Evolutionary conservation across 1,140 invertebrate species (phyloP).

Genomic region (Portunus trituberculatus): DNA sequence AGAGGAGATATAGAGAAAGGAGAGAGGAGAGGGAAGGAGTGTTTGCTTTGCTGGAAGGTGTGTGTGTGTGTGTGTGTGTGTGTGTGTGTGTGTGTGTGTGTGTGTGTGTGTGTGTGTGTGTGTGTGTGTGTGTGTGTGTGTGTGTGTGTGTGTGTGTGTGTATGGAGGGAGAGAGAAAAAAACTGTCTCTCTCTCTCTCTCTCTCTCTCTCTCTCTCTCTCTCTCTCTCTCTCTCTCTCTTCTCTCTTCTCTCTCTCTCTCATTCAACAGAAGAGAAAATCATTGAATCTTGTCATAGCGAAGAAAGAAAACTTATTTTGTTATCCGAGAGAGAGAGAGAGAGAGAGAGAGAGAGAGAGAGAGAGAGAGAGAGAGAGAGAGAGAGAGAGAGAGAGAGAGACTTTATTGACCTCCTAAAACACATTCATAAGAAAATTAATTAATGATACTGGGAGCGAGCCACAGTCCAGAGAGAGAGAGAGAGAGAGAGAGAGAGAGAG

Average conservation of each 20-base stretch:
- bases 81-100: no score
- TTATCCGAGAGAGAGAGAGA: not conserved
- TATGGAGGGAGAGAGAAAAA: not conserved
- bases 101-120: no score
- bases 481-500: slow-evolving; percentile 21
- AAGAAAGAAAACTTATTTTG: not conserved
- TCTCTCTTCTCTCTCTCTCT: not conserved
- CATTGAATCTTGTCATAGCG: not conserved
- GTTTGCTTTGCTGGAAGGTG: no score
- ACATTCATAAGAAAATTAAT: no score
- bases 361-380: slow-evolving; percentile 17
- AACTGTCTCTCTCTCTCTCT: not conserved
- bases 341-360: slow-evolving; percentile 17
- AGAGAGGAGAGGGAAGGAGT: no score
- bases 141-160: no score
- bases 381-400: slow-evolving; percentile 14
- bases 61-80: no score
- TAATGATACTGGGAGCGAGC: no score
- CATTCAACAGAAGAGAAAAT: not conserved
- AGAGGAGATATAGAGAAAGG: no score
- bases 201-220: not conserved
- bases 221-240: no score
- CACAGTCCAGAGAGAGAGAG: not conserved
- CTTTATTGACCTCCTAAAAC: no score
- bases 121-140: no score